These are phyloP conservation scores for Sardina pilchardus DNA, from an alignment of 2,113 vertebrate genomes.

Conservation along the genomic window DNA sequence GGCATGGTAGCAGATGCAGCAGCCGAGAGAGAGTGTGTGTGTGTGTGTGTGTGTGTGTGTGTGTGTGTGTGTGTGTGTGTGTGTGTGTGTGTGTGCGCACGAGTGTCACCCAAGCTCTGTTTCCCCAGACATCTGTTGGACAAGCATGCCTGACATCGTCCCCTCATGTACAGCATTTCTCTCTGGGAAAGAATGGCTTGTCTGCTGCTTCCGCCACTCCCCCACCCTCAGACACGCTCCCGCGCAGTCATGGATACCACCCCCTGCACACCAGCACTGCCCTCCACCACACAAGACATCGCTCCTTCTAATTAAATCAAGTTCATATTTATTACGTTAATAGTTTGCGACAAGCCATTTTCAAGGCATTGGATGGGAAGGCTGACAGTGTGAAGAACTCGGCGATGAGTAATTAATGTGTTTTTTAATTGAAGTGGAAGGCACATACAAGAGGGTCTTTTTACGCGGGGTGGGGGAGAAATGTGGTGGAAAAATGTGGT, in stretches of 20 bases:
- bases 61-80: not conserved
- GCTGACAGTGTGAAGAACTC: not conserved
- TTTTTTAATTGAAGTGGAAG: constrained; percentile 15
- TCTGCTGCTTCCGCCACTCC: not conserved
- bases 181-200: not conserved
- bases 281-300: constrained; percentile 11
- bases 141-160: not conserved
- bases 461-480: not conserved
- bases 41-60: not conserved
- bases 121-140: not conserved
- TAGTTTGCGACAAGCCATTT: constrained; percentile 10
- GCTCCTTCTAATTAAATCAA: constrained; percentile 2
- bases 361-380: not conserved
- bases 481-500: not conserved
- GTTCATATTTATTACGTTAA: constrained; percentile 5
- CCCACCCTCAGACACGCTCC: not conserved
- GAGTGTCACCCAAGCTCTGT: not conserved
- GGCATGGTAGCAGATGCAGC: not conserved
- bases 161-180: not conserved
- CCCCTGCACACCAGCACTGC: not conserved
- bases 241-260: not conserved
- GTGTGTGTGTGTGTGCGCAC: not conserved
- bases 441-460: not conserved
- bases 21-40: not conserved
- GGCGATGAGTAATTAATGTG: constrained; percentile 12